phyloP scores from a whole-genome alignment of 2,888 invertebrate species.

The Conus canariensis region DNA sequence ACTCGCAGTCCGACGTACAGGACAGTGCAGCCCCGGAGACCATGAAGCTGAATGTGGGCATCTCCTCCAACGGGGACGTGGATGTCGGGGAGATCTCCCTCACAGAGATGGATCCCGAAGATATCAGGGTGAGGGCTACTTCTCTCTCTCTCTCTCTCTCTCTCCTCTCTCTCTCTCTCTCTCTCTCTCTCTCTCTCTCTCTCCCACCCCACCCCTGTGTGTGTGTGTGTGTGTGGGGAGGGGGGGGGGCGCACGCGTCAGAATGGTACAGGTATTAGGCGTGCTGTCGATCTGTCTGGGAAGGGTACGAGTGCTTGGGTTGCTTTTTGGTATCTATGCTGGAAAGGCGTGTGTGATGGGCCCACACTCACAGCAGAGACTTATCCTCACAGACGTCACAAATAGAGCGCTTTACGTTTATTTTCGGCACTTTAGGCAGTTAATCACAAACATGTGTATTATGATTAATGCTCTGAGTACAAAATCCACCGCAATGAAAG shows the following conservation, averaged over 20 bases:
- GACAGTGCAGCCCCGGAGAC: slow-evolving; percentile 78
- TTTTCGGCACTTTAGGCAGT: too few relatives aligned
- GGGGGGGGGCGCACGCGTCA: not conserved
- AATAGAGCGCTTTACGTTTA: too few relatives aligned
- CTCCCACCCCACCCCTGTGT: not conserved
- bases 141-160: not conserved
- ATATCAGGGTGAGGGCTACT: slow-evolving; percentile 88
- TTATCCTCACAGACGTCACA: too few relatives aligned
- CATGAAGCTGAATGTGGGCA: slow-evolving; percentile 78
- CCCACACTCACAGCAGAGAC: too few relatives aligned
- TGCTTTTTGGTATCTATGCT: too few relatives aligned
- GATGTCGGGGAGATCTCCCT: slow-evolving; percentile 94
- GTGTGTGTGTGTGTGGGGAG: not conserved
- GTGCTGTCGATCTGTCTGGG: too few relatives aligned
- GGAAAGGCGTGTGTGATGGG: too few relatives aligned
- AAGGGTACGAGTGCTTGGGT: too few relatives aligned
- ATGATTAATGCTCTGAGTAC: too few relatives aligned
- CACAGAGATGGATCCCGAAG: slow-evolving; percentile 93
- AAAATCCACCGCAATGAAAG: too few relatives aligned
- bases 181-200: slow-evolving; percentile 18
- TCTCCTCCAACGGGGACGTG: slow-evolving; percentile 83
- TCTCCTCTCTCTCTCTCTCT: not conserved
- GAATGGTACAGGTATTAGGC: not conserved
- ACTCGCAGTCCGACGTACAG: slow-evolving; percentile 75
- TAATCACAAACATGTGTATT: too few relatives aligned